These are phyloP conservation scores for Uloborus diversus DNA, from an alignment of 1,140 invertebrate genomes.

Conservation along the genomic window DNA sequence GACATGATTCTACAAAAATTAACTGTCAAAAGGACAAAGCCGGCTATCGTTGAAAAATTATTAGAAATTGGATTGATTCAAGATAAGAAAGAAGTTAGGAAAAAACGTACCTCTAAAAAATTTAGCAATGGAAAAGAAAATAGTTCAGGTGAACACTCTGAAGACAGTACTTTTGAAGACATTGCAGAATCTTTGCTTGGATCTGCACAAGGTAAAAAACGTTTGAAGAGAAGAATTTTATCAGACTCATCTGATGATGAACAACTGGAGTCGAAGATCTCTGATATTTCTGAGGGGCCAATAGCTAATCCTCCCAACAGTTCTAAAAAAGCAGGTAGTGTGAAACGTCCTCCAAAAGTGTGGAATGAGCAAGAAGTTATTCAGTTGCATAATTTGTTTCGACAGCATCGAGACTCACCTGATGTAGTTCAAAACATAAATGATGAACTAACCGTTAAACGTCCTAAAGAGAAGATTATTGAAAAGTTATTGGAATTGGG, in stretches of 20 bases:
- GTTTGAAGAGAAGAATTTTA: neutral
- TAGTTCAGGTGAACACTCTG: neutral
- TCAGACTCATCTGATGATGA: constrained; percentile 33
- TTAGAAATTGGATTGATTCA: constrained; percentile 62
- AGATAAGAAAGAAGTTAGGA: constrained; percentile 63
- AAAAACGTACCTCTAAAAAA: constrained; percentile 57
- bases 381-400: constrained; percentile 22
- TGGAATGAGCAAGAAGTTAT: constrained; percentile 45
- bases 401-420: constrained; percentile 42
- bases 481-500: constrained; percentile 64
- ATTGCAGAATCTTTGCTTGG: neutral
- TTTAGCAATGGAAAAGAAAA: neutral
- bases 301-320: neutral
- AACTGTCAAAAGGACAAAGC: constrained; percentile 61
- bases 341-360: neutral
- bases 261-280: no score
- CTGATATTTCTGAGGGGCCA: neutral
- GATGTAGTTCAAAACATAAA: constrained; percentile 64
- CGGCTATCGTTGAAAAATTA: constrained; percentile 63
- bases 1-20: constrained; percentile 40
- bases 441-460: constrained; percentile 59
- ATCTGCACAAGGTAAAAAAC: neutral
- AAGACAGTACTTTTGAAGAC: neutral
- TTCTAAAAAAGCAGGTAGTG: neutral
- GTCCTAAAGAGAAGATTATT: constrained; percentile 62